Evolutionary conservation across 1,140 invertebrate genomes (phyloP), one percentile per base, ranked within the genome.

Genomic region (Drosophila simulans): DNA sequence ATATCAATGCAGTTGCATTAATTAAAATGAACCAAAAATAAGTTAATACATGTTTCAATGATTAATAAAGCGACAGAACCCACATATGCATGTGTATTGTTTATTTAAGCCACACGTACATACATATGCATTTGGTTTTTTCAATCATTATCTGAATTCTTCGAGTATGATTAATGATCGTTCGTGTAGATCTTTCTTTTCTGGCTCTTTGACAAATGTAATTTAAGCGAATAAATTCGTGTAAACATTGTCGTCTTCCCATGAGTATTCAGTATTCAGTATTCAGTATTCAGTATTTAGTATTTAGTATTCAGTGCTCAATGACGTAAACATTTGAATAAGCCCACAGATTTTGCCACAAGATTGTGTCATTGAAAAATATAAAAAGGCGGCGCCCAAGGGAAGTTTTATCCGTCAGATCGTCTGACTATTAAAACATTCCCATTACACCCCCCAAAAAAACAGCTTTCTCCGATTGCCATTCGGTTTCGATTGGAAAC

Each of bases 161-260:
- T 43, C 65, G 65, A 49, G 65, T 70, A 70, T 70, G 68, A 70
- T 70, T 70, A 70, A 70, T 70, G 68, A 49, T 49, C 53, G 68
- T 31, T 57, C 64, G 65, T 70, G 42, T 70, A 70, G 43, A 57
- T 57, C 49, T 70, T 56, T 70, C 48, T 70, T 54, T 70, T 70
- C 52, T 70, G 66, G 66, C 66, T 42, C 39, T 70, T 69, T 70
- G 66, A 70, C 66, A 70, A 70, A 70, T 70, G 66, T 70, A 70
- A 70, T 70, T 70, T 70, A 70, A 70, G 66, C 65, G 66, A 70
- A 70, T 70, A 69, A 69, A 56, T 53, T 53, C 60, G 31, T 66
- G 65, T 65, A 69, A 66, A 66, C 60, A 68, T 65, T 66, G 49
- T 69, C 66, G 42, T 69, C 35, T 34, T 64, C 59, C 58, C 42